These are phyloP conservation scores for Dioctria rufipes DNA, from an alignment of 2,888 invertebrate genomes.

Conservation along the genomic window DNA sequence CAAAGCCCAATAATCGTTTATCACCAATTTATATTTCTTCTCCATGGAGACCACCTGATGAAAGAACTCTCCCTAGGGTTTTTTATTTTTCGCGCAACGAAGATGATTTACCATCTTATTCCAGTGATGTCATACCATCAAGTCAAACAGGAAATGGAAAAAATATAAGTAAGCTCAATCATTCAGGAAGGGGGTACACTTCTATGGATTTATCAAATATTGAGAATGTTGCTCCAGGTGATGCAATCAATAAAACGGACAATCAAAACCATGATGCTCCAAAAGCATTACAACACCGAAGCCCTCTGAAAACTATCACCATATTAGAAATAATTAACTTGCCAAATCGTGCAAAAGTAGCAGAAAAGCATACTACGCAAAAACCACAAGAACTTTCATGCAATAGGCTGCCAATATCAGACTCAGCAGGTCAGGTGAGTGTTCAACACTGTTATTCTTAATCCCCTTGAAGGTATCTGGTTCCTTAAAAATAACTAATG, in stretches of 20 bases:
- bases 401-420: too few relatives aligned
- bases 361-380: too few relatives aligned
- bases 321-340: slow-evolving; percentile 62
- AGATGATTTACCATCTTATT: slow-evolving; percentile 68
- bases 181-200: not conserved
- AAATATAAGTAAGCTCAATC: slow-evolving; percentile 43
- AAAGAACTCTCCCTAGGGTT: slow-evolving; percentile 63
- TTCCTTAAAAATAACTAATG: too few relatives aligned
- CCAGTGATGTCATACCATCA: slow-evolving; percentile 66
- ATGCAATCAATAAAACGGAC: not conserved
- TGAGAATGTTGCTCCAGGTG: slow-evolving; percentile 53
- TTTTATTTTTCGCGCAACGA: slow-evolving; percentile 66
- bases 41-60: slow-evolving; percentile 68
- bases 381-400: too few relatives aligned
- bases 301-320: slow-evolving; percentile 67
- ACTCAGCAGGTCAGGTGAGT: too few relatives aligned
- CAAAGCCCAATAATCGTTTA: slow-evolving; percentile 43
- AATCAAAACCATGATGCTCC: slow-evolving; percentile 62
- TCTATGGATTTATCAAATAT: slow-evolving; percentile 46
- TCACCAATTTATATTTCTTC: slow-evolving; percentile 60
- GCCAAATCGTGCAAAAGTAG: not conserved
- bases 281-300: slow-evolving; percentile 60
- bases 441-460: too few relatives aligned
- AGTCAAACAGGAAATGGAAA: slow-evolving; percentile 48
- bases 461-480: too few relatives aligned